These are phyloP conservation scores for Nestor notabilis DNA, from an alignment of 2,113 vertebrate genomes.

Conservation along the genomic window DNA sequence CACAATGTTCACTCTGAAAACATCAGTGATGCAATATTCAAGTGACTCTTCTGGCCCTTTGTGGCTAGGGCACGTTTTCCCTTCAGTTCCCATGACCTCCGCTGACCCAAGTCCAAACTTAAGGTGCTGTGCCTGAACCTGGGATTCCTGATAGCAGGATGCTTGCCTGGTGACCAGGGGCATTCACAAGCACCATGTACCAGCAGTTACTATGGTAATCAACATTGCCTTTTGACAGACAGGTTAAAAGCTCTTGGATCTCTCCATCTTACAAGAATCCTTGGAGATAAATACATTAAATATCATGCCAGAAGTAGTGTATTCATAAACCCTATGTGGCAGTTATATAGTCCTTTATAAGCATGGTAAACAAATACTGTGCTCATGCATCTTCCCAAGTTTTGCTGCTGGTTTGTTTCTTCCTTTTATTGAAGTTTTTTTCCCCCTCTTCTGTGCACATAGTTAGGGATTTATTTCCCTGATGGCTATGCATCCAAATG, in stretches of 20 bases:
- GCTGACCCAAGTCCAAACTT: neutral
- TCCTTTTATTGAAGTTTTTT: neutral
- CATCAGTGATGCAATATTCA: neutral
- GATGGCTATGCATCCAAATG: neutral
- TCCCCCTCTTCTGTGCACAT: neutral
- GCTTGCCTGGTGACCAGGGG: rapidly evolving
- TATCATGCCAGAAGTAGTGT: neutral
- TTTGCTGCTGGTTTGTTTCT: neutral
- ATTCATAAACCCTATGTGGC: neutral
- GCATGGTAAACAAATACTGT: neutral
- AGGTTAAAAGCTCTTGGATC: neutral
- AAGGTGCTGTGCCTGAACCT: neutral
- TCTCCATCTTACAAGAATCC: neutral
- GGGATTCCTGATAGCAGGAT: neutral
- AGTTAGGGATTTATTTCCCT: neutral
- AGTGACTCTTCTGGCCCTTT: neutral
- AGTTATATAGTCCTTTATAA: neutral
- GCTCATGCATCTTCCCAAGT: rapidly evolving
- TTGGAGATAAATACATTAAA: neutral
- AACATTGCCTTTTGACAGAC: rapidly evolving
- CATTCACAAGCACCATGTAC: neutral
- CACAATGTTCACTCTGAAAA: neutral
- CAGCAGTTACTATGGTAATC: neutral
- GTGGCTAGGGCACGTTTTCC: neutral
- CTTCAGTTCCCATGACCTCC: neutral